Conservation (phyloP, 2,113 vertebrate genomes). For the Amia ocellicauda region DNA sequence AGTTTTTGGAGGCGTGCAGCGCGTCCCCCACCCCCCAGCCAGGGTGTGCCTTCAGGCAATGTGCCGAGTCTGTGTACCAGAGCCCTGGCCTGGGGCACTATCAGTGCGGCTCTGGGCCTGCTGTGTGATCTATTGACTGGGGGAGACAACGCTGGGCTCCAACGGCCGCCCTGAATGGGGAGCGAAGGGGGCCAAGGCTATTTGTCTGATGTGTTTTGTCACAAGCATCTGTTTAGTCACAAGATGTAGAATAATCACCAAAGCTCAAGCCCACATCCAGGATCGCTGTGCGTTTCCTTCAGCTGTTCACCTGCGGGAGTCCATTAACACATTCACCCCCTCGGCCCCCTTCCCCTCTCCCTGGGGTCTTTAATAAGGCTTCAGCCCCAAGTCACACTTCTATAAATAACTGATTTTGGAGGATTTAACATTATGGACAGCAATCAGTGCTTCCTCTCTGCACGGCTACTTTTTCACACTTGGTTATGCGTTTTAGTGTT, state of each 20-base stretch:
- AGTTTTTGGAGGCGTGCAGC: no score
- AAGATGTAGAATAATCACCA: constrained; percentile 37
- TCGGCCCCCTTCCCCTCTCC: no score
- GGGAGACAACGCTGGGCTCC: constrained; percentile 10
- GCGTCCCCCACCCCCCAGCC: no score
- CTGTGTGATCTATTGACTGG: constrained; percentile 37
- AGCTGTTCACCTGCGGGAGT: constrained; percentile 38
- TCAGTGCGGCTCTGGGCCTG: neutral
- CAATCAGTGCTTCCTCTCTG: no score
- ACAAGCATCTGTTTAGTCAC: constrained; percentile 40
- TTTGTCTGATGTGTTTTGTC: constrained; percentile 44
- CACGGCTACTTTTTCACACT: no score
- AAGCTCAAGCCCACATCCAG: constrained; percentile 27
- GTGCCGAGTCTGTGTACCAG: constrained; percentile 4
- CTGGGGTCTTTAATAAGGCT: no score
- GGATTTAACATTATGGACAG: no score
- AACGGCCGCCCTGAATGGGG: constrained; percentile 29
- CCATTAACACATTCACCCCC: constrained; percentile 43
- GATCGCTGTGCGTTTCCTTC: constrained; percentile 30
- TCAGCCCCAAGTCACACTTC: no score
- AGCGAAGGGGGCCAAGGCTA: constrained; percentile 20
- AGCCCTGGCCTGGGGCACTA: neutral
- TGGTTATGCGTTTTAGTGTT: no score
- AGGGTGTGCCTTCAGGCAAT: no score
- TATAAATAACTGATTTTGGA: no score